Percentiles rank a stretch among this genome's conserved stretches.
Conservation (phyloP, 2,113 vertebrate genomes). For the Oriolus oriolus region DNA sequence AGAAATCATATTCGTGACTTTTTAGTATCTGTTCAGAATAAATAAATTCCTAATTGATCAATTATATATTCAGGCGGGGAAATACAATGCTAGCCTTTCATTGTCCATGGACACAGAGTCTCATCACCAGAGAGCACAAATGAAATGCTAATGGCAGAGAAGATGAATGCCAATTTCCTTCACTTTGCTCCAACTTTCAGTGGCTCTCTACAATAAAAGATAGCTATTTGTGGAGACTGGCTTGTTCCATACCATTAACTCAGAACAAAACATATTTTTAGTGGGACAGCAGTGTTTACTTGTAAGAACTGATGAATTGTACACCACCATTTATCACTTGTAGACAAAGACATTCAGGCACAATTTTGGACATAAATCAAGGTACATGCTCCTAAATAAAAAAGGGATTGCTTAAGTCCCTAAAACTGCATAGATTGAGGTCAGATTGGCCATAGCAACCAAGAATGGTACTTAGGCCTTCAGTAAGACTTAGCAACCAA, state of each 20-base stretch:
- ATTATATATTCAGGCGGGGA: slow-evolving; percentile 19
- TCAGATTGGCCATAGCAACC: slow-evolving; percentile 77
- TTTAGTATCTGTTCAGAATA: background rate
- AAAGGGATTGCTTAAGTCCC: slow-evolving; percentile 68
- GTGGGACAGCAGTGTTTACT: slow-evolving; percentile 78
- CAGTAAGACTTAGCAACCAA: slow-evolving; percentile 76
- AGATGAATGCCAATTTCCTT: slow-evolving; percentile 74
- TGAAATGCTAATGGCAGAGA: slow-evolving; percentile 67
- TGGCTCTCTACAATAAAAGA: slow-evolving; percentile 72
- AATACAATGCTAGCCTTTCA: slow-evolving; percentile 10
- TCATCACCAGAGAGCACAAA: slow-evolving; percentile 59
- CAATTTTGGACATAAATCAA: slow-evolving; percentile 81
- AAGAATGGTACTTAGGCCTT: slow-evolving; percentile 72
- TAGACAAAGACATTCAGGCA: slow-evolving; percentile 74
- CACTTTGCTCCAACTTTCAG: slow-evolving; percentile 76
- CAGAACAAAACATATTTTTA: slow-evolving; percentile 82
- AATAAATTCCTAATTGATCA: slow-evolving; percentile 16
- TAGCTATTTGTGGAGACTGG: slow-evolving; percentile 74
- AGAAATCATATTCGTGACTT: background rate
- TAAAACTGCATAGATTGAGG: slow-evolving; percentile 76
- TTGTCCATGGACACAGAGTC: slow-evolving; percentile 48
- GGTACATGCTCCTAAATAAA: slow-evolving; percentile 72
- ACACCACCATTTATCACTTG: slow-evolving; percentile 71
- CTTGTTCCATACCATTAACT: slow-evolving; percentile 82
- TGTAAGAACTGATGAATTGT: slow-evolving; percentile 78